These are phyloP conservation scores for Cheilosia soror DNA, from an alignment of 2,888 invertebrate genomes.

Conservation along the genomic window DNA sequence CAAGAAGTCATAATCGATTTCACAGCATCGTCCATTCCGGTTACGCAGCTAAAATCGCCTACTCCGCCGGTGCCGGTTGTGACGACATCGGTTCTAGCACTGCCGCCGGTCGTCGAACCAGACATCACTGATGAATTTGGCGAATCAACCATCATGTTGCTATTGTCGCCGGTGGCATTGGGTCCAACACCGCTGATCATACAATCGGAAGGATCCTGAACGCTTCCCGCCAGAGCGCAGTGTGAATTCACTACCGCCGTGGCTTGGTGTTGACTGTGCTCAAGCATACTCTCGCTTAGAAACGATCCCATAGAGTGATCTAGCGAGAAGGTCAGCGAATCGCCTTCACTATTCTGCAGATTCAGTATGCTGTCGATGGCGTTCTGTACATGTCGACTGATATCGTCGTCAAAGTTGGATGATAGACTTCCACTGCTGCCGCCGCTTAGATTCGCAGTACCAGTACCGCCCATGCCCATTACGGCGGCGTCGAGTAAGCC, in stretches of 20 bases:
- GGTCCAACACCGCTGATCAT: slow-evolving; percentile 80
- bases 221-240: slow-evolving; percentile 76
- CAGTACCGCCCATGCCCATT: slow-evolving; percentile 74
- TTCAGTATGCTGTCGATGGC: slow-evolving; percentile 92
- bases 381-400: slow-evolving; percentile 91
- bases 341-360: slow-evolving; percentile 85
- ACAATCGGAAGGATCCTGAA: slow-evolving; percentile 83
- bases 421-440: slow-evolving; percentile 76
- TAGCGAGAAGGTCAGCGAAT: slow-evolving; percentile 82
- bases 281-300: slow-evolving; percentile 82
- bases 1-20: slow-evolving; percentile 85
- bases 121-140: slow-evolving; percentile 77
- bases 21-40: slow-evolving; percentile 84
- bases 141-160: slow-evolving; percentile 77
- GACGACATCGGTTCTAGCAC: slow-evolving; percentile 41
- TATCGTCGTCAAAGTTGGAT: slow-evolving; percentile 86
- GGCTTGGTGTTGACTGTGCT: slow-evolving; percentile 79
- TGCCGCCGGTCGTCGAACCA: slow-evolving; percentile 71
- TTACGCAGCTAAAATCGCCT: slow-evolving; percentile 83
- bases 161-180: slow-evolving; percentile 78
- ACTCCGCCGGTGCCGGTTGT: slow-evolving; percentile 75
- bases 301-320: slow-evolving; percentile 83
- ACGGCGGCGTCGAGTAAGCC: slow-evolving; percentile 79
- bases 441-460: slow-evolving; percentile 75
- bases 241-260: slow-evolving; percentile 50